Percentiles rank a stretch among this genome's conserved stretches.
Evolutionary conservation across 2,797 vertebrate species (phyloP).

Genomic region (Steatocranus sp.): DNA sequence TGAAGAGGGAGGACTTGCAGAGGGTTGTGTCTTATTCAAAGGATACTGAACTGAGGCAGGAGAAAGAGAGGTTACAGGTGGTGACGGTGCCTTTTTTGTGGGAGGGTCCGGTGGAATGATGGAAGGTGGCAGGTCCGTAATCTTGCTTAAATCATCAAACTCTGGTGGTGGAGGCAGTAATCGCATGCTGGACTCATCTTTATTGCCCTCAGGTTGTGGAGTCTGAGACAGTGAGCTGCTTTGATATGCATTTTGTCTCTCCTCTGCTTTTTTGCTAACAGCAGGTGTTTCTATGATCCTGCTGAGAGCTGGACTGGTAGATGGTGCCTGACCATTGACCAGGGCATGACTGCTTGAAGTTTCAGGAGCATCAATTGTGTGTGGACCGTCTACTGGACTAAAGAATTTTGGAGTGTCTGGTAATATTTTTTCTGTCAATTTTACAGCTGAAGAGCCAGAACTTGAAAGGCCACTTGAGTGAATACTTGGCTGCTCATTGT

Average conservation of each 20-base stretch:
- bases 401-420: not conserved
- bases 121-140: slow-evolving; percentile 49
- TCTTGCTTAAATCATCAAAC: slow-evolving; percentile 62
- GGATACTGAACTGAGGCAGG: not conserved
- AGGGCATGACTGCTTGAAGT: not conserved
- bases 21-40: not conserved
- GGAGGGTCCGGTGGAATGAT: slow-evolving; percentile 59
- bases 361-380: not conserved
- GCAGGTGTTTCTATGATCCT: not conserved
- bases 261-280: not conserved
- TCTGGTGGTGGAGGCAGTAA: slow-evolving; percentile 78
- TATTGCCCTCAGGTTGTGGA: not conserved
- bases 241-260: not conserved
- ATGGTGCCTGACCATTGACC: not conserved
- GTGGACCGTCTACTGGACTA: not conserved
- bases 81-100: slow-evolving; percentile 11
- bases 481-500: slow-evolving; percentile 39
- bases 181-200: slow-evolving; percentile 23
- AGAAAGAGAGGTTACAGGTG: not conserved
- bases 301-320: not conserved
- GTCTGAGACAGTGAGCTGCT: not conserved
- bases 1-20: not conserved
- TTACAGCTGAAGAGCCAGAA: slow-evolving; percentile 23
- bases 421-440: slow-evolving; percentile 6
- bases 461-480: slow-evolving; percentile 41